These are phyloP conservation scores for Equus quagga DNA, from an alignment of 2,113 vertebrate species.

Conservation along the genomic window DNA sequence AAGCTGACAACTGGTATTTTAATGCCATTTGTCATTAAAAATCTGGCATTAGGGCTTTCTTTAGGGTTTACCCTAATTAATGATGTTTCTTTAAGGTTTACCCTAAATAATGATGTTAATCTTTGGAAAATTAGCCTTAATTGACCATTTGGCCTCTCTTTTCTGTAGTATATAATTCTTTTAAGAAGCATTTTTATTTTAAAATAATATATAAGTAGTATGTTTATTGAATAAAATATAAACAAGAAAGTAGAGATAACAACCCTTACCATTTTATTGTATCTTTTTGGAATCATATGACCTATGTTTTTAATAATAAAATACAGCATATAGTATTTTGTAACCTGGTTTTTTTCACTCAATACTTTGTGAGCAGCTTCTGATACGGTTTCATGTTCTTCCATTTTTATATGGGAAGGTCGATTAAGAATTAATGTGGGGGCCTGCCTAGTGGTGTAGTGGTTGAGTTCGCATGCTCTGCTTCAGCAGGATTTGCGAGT, in stretches of 20 bases:
- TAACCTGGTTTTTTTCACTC: slow-evolving; percentile 13
- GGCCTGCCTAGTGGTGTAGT: too few relatives aligned
- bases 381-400: slow-evolving; percentile 11
- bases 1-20: neutral
- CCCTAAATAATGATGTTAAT: neutral
- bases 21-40: neutral
- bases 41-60: neutral
- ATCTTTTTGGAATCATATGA: neutral
- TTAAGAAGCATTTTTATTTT: slow-evolving; percentile 28
- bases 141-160: neutral
- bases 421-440: slow-evolving; percentile 13
- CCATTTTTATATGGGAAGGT: slow-evolving; percentile 1
- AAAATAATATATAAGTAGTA: neutral
- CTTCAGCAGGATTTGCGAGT: too few relatives aligned
- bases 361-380: slow-evolving; percentile 32
- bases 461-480: too few relatives aligned
- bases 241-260: neutral
- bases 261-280: slow-evolving; percentile 14
- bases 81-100: slow-evolving; percentile 26
- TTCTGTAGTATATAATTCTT: neutral
- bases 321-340: neutral
- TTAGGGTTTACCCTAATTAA: slow-evolving; percentile 9
- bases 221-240: slow-evolving; percentile 40
- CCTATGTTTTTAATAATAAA: slow-evolving; percentile 41
- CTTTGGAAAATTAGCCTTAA: slow-evolving; percentile 2